Evolutionary conservation across 2,797 vertebrate genomes (phyloP).

Genomic region (Myiothlypis chrysogaster): DNA sequence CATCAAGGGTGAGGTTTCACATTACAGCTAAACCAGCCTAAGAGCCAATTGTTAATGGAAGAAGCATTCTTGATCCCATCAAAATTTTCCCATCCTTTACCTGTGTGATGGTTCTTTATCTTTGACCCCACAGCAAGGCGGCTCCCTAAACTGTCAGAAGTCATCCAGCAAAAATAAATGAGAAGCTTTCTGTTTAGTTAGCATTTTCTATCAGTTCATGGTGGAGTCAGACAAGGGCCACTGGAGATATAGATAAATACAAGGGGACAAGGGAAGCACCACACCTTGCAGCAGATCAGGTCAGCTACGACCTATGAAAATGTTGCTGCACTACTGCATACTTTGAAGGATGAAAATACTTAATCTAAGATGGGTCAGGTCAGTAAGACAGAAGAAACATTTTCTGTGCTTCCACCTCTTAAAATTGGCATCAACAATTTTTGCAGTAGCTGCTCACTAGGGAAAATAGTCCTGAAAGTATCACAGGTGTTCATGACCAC

Average conservation of each 20-base stretch:
- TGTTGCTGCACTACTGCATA: neutral
- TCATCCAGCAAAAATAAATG: neutral
- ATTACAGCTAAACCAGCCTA: neutral
- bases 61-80: neutral
- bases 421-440: neutral
- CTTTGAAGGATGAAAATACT: neutral
- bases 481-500: neutral
- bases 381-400: neutral
- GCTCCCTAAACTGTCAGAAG: neutral
- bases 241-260: neutral
- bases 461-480: neutral
- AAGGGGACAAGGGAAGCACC: neutral
- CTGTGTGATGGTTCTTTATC: neutral
- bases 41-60: neutral
- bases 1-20: neutral
- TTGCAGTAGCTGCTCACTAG: neutral
- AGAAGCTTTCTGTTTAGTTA: neutral
- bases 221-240: neutral
- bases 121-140: neutral
- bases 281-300: neutral
- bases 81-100: neutral
- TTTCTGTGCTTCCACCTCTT: neutral
- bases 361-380: neutral
- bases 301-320: neutral
- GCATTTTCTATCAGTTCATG: neutral